phyloP scores from a whole-genome alignment of 2,113 vertebrate species.

The Tretioscincus oriximinensis region DNA sequence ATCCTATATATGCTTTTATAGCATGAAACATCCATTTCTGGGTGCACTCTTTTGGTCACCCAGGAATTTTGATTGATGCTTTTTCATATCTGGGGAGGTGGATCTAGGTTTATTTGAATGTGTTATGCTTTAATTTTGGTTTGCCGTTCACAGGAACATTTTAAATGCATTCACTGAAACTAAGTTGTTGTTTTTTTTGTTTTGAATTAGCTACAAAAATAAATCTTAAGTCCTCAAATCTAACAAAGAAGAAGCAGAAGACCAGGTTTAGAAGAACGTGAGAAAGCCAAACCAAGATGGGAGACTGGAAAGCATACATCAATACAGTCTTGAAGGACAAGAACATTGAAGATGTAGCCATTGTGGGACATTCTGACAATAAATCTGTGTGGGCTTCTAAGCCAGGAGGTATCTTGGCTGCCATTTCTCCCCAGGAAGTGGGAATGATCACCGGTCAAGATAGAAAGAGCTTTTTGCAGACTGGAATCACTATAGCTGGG shows the following conservation, averaged over 20 bases:
- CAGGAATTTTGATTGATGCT: neutral
- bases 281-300: constrained; percentile 20
- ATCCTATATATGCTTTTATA: too few species aligned
- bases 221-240: neutral
- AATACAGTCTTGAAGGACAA: constrained; percentile 61
- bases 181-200: neutral
- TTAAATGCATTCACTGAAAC: neutral
- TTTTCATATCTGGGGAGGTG: neutral
- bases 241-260: accelerated
- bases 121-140: neutral
- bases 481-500: constrained; percentile 48
- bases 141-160: neutral
- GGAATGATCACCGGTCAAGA: constrained; percentile 59
- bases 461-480: constrained; percentile 45
- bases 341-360: constrained; percentile 59
- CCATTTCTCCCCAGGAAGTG: constrained; percentile 62
- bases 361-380: constrained; percentile 56
- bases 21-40: too few species aligned
- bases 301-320: constrained; percentile 63
- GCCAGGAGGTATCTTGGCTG: constrained; percentile 58
- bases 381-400: constrained; percentile 50
- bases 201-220: neutral
- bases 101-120: neutral
- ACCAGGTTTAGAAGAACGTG: neutral
- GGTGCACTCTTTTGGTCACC: too few species aligned